Percentiles rank a stretch among this genome's conserved stretches.
These are phyloP conservation scores for Leptinotarsa peninsularis DNA, from an alignment of 2,888 invertebrate species.

Conservation along the genomic window DNA sequence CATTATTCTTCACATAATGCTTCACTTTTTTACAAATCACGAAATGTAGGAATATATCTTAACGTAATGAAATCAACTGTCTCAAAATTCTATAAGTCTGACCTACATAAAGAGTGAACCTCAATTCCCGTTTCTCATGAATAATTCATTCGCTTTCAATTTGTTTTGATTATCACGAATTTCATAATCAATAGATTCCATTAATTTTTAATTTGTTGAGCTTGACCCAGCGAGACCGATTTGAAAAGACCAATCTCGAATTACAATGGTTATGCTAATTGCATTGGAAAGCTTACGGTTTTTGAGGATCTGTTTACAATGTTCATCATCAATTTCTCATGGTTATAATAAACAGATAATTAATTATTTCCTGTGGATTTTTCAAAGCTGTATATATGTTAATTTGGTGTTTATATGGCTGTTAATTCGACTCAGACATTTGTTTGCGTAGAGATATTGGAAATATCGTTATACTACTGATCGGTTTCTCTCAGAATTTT, in stretches of 20 bases:
- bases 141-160: constrained; percentile 10
- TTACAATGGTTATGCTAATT: constrained; percentile 20
- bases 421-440: neutral
- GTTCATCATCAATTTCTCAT: constrained; percentile 23
- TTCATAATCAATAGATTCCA: constrained; percentile 12
- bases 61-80: too few species aligned
- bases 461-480: neutral
- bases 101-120: neutral
- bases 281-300: constrained; percentile 21
- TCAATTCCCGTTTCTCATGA: neutral
- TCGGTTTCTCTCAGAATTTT: neutral
- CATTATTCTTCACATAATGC: too few species aligned
- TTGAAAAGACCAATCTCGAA: constrained; percentile 17
- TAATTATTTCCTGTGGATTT: constrained; percentile 19
- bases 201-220: constrained; percentile 14
- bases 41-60: too few species aligned
- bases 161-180: constrained; percentile 5
- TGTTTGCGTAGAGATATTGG: neutral
- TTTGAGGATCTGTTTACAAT: constrained; percentile 17
- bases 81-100: neutral
- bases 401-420: constrained; percentile 10
- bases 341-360: constrained; percentile 25
- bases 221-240: constrained; percentile 9
- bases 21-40: too few species aligned
- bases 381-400: constrained; percentile 4